phyloP scores from a whole-genome alignment of 1,140 invertebrate species.

The Choristoneura fumiferana region DNA sequence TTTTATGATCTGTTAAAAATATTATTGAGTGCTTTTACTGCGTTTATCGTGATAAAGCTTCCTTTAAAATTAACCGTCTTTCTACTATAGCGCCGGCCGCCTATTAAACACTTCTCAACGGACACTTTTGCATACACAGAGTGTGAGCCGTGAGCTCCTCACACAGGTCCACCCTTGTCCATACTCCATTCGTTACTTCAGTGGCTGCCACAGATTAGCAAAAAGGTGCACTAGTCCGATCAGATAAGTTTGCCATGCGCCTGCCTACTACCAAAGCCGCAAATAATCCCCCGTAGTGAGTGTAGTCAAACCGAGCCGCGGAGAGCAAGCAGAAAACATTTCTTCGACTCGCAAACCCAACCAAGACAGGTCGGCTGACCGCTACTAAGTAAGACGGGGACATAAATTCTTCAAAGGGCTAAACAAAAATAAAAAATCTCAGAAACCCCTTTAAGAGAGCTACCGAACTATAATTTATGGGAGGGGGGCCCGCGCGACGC shows the following conservation, averaged over 20 bases:
- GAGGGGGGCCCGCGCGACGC: constrained; percentile 54
- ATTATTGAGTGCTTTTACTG: no score
- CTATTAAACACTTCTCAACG: no score
- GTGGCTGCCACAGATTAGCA: constrained; percentile 13
- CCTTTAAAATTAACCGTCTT: no score
- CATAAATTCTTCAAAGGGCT: constrained; percentile 75
- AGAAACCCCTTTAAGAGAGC: constrained; percentile 72
- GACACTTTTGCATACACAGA: no score
- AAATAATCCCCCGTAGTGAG: constrained; percentile 16
- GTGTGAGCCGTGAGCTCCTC: no score
- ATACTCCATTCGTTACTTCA: background rate
- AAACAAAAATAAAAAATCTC: constrained; percentile 70
- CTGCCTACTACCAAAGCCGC: background rate
- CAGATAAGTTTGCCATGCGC: constrained; percentile 16
- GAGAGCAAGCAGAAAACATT: constrained; percentile 35
- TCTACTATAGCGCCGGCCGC: no score
- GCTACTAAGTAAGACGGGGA: constrained; percentile 71
- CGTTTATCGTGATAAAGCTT: no score
- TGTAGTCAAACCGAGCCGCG: background rate
- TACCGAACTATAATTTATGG: constrained; percentile 78
- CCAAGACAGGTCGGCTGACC: constrained; percentile 56
- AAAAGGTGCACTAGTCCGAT: constrained; percentile 11
- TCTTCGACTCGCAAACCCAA: constrained; percentile 21
- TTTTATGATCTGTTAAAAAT: no score
- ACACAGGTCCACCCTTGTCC: no score